These are phyloP conservation scores for Galaxea fascicularis DNA, from an alignment of 92 coral and sea anemone genomes.

Conservation along the genomic window DNA sequence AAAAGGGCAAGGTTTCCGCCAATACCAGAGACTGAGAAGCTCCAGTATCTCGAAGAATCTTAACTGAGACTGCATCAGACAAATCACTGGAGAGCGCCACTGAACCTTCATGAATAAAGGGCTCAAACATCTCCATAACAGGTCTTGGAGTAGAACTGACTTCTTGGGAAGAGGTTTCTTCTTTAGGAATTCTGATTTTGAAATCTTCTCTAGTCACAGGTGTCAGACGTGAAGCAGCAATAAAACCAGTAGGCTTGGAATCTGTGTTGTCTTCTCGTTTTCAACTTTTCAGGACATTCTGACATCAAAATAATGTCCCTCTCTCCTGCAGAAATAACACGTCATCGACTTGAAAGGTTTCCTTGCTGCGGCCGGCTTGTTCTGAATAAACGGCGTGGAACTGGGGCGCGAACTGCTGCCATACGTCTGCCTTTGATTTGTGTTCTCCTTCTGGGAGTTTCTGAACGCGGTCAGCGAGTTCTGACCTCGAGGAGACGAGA, in stretches of 20 bases:
- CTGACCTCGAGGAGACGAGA: not conserved
- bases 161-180: not conserved
- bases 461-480: not conserved
- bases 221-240: not conserved
- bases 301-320: slow-evolving; percentile 53
- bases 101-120: too few relatives aligned
- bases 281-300: slow-evolving; percentile 13
- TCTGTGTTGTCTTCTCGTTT: not conserved
- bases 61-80: slow-evolving; percentile 34
- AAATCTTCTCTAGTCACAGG: not conserved
- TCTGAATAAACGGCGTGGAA: not conserved
- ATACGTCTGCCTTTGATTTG: not conserved
- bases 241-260: slow-evolving; percentile 16
- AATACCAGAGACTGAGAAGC: slow-evolving; percentile 61
- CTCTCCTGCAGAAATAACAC: slow-evolving; percentile 27
- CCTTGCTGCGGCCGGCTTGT: not conserved
- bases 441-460: not conserved
- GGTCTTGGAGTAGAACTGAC: not conserved
- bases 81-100: slow-evolving; percentile 36
- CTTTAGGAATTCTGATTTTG: not conserved
- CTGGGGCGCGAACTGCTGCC: slow-evolving; percentile 39
- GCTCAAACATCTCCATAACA: not conserved
- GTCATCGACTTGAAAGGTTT: not conserved
- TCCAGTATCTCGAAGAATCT: slow-evolving; percentile 70
- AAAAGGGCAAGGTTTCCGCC: slow-evolving; percentile 50